Evolutionary conservation across 2,797 vertebrate species (phyloP).

Genomic region (Arctocebus calabarensis): DNA sequence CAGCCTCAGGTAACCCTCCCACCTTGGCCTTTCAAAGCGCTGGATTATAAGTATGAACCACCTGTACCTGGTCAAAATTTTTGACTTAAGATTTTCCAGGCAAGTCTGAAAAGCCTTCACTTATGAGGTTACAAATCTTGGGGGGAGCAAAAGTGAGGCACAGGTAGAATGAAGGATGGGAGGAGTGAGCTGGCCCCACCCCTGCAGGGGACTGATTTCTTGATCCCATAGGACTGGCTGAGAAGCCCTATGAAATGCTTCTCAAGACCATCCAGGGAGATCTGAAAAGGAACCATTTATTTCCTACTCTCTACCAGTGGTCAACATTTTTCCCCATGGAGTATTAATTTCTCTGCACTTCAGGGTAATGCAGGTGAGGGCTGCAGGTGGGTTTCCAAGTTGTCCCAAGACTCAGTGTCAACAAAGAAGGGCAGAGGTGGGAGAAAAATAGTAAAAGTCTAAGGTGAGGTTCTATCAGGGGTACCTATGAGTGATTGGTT

Average conservation of each 20-base stretch:
- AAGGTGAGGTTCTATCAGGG: background rate
- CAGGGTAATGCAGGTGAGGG: background rate
- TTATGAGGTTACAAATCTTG: background rate
- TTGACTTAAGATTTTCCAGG: background rate
- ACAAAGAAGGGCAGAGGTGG: background rate
- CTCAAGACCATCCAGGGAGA: accelerated
- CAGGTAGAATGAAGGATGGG: accelerated
- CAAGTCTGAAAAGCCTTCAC: background rate
- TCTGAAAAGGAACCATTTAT: no score
- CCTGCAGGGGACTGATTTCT: background rate
- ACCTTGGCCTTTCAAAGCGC: background rate
- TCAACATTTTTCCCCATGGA: background rate
- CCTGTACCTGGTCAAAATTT: background rate
- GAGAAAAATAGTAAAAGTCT: background rate
- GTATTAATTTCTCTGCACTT: no score
- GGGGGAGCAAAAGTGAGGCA: background rate
- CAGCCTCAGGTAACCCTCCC: no score
- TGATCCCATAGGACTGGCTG: accelerated
- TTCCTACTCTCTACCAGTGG: background rate
- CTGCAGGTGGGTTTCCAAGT: background rate
- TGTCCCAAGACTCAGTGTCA: background rate
- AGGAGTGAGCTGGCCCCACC: background rate
- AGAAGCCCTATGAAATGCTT: background rate
- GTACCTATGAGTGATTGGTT: accelerated
- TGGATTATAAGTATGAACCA: background rate